phyloP scores from a whole-genome alignment of 2,113 vertebrate species.

The Hippocampus zosterae region DNA sequence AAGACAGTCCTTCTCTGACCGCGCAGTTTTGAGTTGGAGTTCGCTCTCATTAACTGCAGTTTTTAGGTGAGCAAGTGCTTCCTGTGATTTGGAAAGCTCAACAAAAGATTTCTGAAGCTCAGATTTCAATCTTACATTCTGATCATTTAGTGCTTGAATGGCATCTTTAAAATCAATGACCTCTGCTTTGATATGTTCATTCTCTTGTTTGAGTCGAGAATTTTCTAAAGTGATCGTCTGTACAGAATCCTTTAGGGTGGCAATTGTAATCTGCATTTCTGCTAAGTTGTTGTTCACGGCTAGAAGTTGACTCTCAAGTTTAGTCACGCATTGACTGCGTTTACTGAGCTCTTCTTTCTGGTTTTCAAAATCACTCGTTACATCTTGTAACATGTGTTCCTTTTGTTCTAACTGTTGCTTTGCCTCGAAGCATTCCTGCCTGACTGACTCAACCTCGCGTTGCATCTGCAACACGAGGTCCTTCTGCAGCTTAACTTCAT shows the following conservation, averaged over 20 bases:
- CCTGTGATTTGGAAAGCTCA: conserved; percentile 45
- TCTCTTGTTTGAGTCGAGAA: conserved; percentile 51
- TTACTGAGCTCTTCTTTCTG: conserved; percentile 65
- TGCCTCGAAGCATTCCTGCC: conserved; percentile 49
- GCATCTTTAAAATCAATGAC: conserved; percentile 58
- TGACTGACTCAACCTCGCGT: conserved; percentile 61
- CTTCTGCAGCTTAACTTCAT: conserved; percentile 53
- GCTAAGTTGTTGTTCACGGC: conserved; percentile 59
- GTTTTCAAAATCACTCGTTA: conserved; percentile 52
- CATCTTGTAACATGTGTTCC: conserved; percentile 53
- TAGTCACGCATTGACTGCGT: conserved; percentile 57
- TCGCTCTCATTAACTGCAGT: conserved; percentile 59
- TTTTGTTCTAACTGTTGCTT: conserved; percentile 61
- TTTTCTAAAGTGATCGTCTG: conserved; percentile 60
- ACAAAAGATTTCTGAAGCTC: conserved; percentile 62
- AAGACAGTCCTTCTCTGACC: conserved; percentile 64
- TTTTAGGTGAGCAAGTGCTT: conserved; percentile 64
- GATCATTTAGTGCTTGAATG: conserved; percentile 60
- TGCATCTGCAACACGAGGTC: conserved; percentile 48
- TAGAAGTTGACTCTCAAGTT: conserved; percentile 66
- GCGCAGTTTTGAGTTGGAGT: conserved; percentile 50
- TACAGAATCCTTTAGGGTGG: conserved; percentile 46
- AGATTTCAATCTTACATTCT: conserved; percentile 69
- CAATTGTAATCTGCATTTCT: conserved; percentile 64
- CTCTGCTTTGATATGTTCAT: conserved; percentile 55